Base-by-base conservation (phyloP, 2,888 invertebrate species). In the Melinopterus prodromus region DNA sequence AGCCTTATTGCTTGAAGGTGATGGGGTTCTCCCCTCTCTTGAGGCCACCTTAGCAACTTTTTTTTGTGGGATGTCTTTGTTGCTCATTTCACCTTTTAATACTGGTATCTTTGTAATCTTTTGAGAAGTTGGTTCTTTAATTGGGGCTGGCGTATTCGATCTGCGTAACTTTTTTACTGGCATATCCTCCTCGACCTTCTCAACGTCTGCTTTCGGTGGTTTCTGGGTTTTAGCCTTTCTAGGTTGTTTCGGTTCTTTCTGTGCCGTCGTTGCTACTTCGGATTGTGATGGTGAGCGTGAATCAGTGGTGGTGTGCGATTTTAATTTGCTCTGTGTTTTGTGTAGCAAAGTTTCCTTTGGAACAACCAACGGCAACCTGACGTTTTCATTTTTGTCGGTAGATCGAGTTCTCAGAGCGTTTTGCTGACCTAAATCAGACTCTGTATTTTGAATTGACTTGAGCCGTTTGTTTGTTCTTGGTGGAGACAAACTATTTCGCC, bases 281-380 rank as follows among this genome's bases (percentile, higher is more conserved):
- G 53, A 9, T 53, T 7, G 9, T 9, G 53, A 53, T 53, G 7
- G 53, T 53, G 53, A 53, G 53, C 5, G n/a, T n/a, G n/a, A 12
- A 12, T 53, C 53, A 9, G 53, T 53, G 1, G 53, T 53, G 7
- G 53, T 53, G 53, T 53, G 53, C 9, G 53, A 53, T 53, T 53
- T 53, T 53, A 53, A 9, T 53, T 53, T 53, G 53, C 53, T 53
- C 53, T 53, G 53, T 53, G 53, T 53, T 53, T 53, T 53, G 53
- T 53, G 53, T 53, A 53, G 9, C 53, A 53, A 53, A 6, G 53
- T 53, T 12, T 53, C 53, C 53, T 53, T 53, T 53, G 53, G 53
- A 53, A 53, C 53, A 53, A 53, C 53, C 53, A 53, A 53, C 53
- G 53, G 53, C 53, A 53, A 53, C 53, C 53, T 53, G 53, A 53